Base-by-base conservation (phyloP, 2,888 invertebrate genomes). In the Omphaloscelis lunosa region DNA sequence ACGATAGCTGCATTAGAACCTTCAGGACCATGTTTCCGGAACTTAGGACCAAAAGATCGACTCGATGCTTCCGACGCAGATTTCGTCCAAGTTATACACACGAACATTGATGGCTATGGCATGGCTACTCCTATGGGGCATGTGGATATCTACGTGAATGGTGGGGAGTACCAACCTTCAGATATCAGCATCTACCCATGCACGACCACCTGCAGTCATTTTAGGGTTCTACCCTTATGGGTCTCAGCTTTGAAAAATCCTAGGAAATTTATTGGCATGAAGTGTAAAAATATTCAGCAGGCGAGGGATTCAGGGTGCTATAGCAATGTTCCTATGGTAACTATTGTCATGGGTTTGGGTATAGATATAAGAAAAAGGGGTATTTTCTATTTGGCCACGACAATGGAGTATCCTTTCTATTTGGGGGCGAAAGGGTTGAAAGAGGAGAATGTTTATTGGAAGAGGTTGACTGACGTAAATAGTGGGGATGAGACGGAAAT, bases 71-170 rank as follows among this genome's bases (percentile, higher is more conserved):
- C 95, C 0, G 91, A 96, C 69, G 96, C 96, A 0, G 95, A 96
- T 76, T 96, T 95, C 59, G 96, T 96, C 0, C 94, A 95, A 86
- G 96, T 96, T 0, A 86, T 96, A 9, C 96, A 96, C 72, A 96
- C 96, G 0, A 96, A 96, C 72, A 95, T 96, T n/a, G 96, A 96
- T 68, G 96, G 94, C 0, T 96, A 92, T 34, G 96, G 96, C 0
- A 96, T 96, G 96, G 95, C 96, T 0, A 85, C 92, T 0, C 90
- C 88, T 0, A 95, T 96, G 96, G 96, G 96, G 0, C 96, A 96
- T 73, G 93, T 96, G 0, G 96, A 96, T 74, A 92, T 95, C 39
- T 96, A 95, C 79, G 90, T 96, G 1, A 96, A 96, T 62, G 96
- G 96, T 0, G 96, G 96, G 0, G 96, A 96, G 79, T 96, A 91